These are phyloP conservation scores for Alloscopus bannaensis DNA, from an alignment of 2,888 invertebrate genomes.

Conservation along the genomic window DNA sequence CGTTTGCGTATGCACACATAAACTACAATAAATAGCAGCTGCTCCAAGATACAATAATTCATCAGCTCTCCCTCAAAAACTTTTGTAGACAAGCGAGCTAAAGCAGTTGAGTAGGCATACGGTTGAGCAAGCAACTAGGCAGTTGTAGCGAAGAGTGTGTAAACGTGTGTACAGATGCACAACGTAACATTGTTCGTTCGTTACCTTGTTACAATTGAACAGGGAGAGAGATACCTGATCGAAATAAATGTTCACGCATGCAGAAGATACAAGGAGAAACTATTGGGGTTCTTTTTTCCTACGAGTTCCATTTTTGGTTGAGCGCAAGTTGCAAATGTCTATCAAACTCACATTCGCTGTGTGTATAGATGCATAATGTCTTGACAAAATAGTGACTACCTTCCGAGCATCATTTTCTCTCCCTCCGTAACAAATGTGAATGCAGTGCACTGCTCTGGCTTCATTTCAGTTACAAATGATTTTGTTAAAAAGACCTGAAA, in stretches of 20 bases:
- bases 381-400: constrained; percentile 19
- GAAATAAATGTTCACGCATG: constrained; percentile 26
- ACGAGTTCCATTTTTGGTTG: background rate
- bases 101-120: constrained; percentile 22
- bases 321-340: too few relatives aligned
- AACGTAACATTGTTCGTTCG: constrained; percentile 6
- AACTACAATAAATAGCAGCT: constrained; percentile 50
- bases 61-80: constrained; percentile 27
- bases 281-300: constrained; percentile 25
- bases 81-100: constrained; percentile 18
- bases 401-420: too few relatives aligned
- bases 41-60: constrained; percentile 52
- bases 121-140: constrained; percentile 20
- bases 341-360: background rate
- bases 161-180: background rate
- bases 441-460: too few relatives aligned
- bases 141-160: constrained; percentile 6
- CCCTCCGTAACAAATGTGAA: too few relatives aligned
- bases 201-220: constrained; percentile 37
- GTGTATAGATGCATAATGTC: background rate
- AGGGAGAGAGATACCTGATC: constrained; percentile 12
- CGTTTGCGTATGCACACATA: too few relatives aligned
- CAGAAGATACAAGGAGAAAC: constrained; percentile 21
- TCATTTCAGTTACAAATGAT: too few relatives aligned
- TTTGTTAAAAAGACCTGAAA: too few relatives aligned